These are phyloP conservation scores for Drosophila melanosoma DNA, from an alignment of 2,888 invertebrate species.

Conservation along the genomic window DNA sequence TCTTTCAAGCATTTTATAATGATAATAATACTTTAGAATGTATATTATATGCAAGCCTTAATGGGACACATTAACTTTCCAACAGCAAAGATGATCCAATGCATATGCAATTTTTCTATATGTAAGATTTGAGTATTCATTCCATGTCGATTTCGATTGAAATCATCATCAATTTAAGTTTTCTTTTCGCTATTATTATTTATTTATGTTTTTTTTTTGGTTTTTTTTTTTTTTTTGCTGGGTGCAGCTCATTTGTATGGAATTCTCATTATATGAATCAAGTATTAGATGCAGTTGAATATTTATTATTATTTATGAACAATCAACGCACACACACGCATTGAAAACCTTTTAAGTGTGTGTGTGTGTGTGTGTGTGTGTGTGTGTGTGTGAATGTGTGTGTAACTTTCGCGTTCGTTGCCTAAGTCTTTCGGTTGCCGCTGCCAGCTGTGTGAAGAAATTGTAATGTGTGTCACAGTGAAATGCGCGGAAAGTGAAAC, in stretches of 20 bases:
- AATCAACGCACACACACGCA: constrained; percentile 6
- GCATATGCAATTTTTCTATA: background rate
- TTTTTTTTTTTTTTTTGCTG: constrained; percentile 16
- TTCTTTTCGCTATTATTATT: background rate
- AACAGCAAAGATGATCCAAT: background rate
- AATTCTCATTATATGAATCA: constrained; percentile 36
- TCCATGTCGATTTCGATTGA: constrained; percentile 2
- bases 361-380: constrained; percentile 18
- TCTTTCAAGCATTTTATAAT: background rate
- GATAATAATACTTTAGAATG: background rate
- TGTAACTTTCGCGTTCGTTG: constrained; percentile 70
- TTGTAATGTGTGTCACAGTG: constrained; percentile 63
- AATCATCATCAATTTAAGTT: constrained; percentile 7
- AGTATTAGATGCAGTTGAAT: constrained; percentile 55
- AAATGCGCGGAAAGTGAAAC: constrained; percentile 74
- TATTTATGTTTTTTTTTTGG: background rate
- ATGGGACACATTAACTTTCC: background rate
- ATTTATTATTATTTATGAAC: constrained; percentile 22
- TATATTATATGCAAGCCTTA: background rate
- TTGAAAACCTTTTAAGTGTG: background rate
- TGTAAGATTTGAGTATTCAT: background rate
- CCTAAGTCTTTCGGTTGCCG: constrained; percentile 57
- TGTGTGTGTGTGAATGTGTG: background rate
- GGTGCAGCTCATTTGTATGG: constrained; percentile 61
- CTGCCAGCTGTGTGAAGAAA: constrained; percentile 64